Conservation (phyloP, 1,140 invertebrate genomes). For the Hylyphantes graminicola region DNA sequence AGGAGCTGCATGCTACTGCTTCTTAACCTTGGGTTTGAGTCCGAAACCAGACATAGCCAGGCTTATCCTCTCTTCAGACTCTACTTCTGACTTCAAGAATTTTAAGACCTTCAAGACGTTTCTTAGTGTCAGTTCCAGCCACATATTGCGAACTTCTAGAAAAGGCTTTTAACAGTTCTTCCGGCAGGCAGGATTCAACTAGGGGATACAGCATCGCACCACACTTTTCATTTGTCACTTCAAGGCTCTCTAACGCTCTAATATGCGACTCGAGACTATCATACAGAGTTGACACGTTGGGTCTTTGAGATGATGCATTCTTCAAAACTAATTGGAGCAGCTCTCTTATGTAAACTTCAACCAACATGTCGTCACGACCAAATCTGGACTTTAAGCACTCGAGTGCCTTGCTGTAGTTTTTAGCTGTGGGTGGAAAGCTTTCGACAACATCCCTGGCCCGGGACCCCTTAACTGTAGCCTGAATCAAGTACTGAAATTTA, state of each 20-base stretch:
- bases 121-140: too few relatives aligned
- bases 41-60: too few relatives aligned
- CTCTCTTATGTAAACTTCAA: slow-evolving; percentile 60
- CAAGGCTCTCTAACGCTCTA: neutral
- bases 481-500: slow-evolving; percentile 20
- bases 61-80: too few relatives aligned
- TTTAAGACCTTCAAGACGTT: too few relatives aligned
- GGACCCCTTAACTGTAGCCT: neutral
- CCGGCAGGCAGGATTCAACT: too few relatives aligned
- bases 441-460: slow-evolving; percentile 51
- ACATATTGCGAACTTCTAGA: too few relatives aligned
- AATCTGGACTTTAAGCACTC: slow-evolving; percentile 43
- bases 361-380: slow-evolving; percentile 57
- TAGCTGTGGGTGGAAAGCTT: slow-evolving; percentile 56
- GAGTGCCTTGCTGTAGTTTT: slow-evolving; percentile 61
- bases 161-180: too few relatives aligned
- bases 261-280: neutral
- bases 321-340: neutral
- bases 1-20: too few relatives aligned
- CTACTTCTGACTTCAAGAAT: too few relatives aligned
- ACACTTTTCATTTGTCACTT: neutral
- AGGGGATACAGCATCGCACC: neutral
- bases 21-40: too few relatives aligned
- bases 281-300: neutral
- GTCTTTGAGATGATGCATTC: neutral